These are phyloP conservation scores for Tortricodes alternella DNA, from an alignment of 2,888 invertebrate species.

Conservation along the genomic window DNA sequence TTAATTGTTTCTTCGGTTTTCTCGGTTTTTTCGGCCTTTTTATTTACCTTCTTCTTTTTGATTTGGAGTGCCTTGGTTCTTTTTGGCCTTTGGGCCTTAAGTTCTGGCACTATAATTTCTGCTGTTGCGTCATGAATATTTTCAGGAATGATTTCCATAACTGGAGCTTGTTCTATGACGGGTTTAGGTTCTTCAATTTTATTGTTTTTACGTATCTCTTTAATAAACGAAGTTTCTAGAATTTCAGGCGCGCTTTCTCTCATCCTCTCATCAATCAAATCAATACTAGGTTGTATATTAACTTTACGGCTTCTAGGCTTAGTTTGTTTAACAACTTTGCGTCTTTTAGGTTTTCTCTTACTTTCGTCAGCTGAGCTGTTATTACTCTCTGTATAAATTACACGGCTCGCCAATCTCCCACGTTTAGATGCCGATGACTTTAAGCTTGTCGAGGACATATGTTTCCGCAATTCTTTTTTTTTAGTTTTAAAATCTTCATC, in stretches of 20 bases:
- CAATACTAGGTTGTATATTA: slow-evolving; percentile 33
- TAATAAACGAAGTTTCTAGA: slow-evolving; percentile 54
- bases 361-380: slow-evolving; percentile 38
- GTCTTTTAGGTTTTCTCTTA: slow-evolving; percentile 34
- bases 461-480: slow-evolving; percentile 44
- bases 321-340: slow-evolving; percentile 35
- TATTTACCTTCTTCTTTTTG: slow-evolving; percentile 32
- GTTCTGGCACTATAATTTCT: slow-evolving; percentile 18
- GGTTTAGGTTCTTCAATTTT: slow-evolving; percentile 41
- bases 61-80: slow-evolving; percentile 35
- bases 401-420: slow-evolving; percentile 32
- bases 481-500: slow-evolving; percentile 59
- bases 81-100: slow-evolving; percentile 27
- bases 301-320: slow-evolving; percentile 19
- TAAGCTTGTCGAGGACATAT: slow-evolving; percentile 42
- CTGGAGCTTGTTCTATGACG: slow-evolving; percentile 37
- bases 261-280: slow-evolving; percentile 62
- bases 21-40: slow-evolving; percentile 29
- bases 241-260: slow-evolving; percentile 46
- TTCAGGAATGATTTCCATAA: slow-evolving; percentile 53
- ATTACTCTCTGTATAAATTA: slow-evolving; percentile 41
- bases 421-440: slow-evolving; percentile 41
- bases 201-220: no score
- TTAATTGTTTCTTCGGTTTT: slow-evolving; percentile 32
- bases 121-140: slow-evolving; percentile 29